Conservation (phyloP, 2,888 invertebrate genomes). For the Callimorpha dominula region DNA sequence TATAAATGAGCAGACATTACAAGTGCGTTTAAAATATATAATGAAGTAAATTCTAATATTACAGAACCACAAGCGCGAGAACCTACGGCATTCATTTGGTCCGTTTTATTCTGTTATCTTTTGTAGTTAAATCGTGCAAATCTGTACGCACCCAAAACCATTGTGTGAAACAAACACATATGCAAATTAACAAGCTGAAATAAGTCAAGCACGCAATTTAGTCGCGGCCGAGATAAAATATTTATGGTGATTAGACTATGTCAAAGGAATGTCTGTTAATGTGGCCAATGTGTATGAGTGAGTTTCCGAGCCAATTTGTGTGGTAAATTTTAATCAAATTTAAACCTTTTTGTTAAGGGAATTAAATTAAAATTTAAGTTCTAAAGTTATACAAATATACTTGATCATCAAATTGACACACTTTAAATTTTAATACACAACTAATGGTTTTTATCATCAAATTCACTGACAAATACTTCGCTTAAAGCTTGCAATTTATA, state of each 20-base stretch:
- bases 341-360: background rate
- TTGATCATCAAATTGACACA: too few relatives aligned
- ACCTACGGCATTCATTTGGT: background rate
- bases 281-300: conserved; percentile 3
- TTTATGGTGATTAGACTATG: conserved; percentile 18
- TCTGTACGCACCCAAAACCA: conserved; percentile 6
- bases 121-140: conserved; percentile 9
- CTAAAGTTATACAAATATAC: too few relatives aligned
- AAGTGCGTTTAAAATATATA: too few relatives aligned
- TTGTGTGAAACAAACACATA: conserved; percentile 16
- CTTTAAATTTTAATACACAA: too few relatives aligned
- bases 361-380: background rate
- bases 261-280: conserved; percentile 15
- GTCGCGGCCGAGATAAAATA: conserved; percentile 18
- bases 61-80: background rate
- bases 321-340: conserved; percentile 4
- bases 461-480: too few relatives aligned
- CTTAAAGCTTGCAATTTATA: background rate
- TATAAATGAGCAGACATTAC: too few relatives aligned
- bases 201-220: conserved; percentile 12
- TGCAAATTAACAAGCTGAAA: conserved; percentile 14
- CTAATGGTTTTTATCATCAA: too few relatives aligned
- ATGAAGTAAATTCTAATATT: background rate
- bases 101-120: background rate
- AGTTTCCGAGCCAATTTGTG: background rate